phyloP scores from a whole-genome alignment of 2,797 vertebrate genomes.

The Muraenolepis orangiensis region DNA sequence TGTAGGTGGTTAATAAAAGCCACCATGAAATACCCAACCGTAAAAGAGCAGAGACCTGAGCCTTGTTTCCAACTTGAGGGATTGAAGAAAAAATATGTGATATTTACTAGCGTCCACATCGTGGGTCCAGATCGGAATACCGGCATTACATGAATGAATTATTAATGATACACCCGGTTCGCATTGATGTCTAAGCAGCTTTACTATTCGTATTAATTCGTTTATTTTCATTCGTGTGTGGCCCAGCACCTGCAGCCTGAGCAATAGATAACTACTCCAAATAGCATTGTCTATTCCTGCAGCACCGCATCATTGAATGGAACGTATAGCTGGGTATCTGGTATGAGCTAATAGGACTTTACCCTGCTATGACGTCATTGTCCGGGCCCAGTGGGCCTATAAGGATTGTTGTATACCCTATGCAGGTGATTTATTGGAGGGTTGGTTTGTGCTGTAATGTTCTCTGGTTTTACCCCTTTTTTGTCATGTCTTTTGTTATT shows the following conservation, averaged over 20 bases:
- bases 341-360: background rate
- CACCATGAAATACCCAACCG: conserved; percentile 62
- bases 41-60: conserved; percentile 50
- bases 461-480: background rate
- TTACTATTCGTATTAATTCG: background rate
- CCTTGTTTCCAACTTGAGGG: background rate
- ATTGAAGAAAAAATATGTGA: background rate
- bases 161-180: background rate
- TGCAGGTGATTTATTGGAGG: background rate
- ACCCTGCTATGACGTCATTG: background rate
- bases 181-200: background rate
- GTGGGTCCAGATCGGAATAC: background rate
- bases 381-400: background rate
- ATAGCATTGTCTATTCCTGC: background rate
- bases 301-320: background rate
- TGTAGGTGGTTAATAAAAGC: conserved; percentile 64
- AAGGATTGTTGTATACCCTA: background rate
- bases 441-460: background rate
- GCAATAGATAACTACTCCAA: background rate
- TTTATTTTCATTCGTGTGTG: background rate
- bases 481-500: too few relatives aligned
- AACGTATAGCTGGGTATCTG: too few relatives aligned
- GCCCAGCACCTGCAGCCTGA: background rate
- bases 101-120: background rate
- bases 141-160: background rate